These are phyloP conservation scores for Abramis brama DNA, from an alignment of 2,113 vertebrate species.

Conservation along the genomic window DNA sequence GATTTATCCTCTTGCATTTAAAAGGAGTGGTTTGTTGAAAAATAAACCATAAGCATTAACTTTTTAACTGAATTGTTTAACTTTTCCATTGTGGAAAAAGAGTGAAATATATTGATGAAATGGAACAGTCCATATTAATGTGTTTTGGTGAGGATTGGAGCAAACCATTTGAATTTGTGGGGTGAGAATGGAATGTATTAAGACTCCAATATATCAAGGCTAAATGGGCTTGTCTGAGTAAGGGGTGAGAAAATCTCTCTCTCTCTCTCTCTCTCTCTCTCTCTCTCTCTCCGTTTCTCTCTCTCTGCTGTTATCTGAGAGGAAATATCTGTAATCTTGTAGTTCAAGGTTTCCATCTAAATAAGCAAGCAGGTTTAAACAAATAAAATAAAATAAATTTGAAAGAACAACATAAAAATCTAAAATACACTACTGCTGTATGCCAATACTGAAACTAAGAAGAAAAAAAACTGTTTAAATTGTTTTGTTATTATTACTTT, in stretches of 20 bases:
- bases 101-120: not conserved
- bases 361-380: conserved; percentile 5
- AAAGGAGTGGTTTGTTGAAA: not conserved
- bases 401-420: not conserved
- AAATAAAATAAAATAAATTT: not conserved
- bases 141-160: not conserved
- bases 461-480: too few species aligned
- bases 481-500: not conserved
- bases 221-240: conserved; percentile 32
- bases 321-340: conserved; percentile 1
- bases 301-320: not conserved
- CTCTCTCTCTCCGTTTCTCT: not conserved
- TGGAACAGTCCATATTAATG: not conserved
- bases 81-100: not conserved
- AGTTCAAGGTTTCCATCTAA: not conserved
- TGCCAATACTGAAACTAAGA: not conserved
- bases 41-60: not conserved
- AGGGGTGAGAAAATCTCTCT: conserved; percentile 3
- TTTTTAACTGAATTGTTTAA: not conserved
- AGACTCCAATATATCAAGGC: conserved; percentile 28
- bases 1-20: not conserved
- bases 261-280: not conserved
- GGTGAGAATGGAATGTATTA: conserved; percentile 10
- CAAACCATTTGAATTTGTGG: conserved; percentile 1
- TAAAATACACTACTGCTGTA: not conserved